Evolutionary conservation across 2,797 vertebrate species (phyloP).

Genomic region (Balearica regulorum): DNA sequence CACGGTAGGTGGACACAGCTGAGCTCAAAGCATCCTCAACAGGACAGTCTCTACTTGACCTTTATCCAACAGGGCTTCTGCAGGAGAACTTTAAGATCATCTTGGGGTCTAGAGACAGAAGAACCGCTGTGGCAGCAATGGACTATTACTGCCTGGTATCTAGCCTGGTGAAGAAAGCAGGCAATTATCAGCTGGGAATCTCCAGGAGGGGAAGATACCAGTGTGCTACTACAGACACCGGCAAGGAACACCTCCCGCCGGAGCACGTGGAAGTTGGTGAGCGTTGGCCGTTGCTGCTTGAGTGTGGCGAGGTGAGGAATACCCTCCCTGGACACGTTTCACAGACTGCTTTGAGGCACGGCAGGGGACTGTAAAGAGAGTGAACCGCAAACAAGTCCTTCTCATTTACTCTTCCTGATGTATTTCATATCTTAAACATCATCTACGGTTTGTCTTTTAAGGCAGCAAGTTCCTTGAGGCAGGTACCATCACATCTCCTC

Average conservation of each 20-base stretch:
- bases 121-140: not conserved
- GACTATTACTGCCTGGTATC: not conserved
- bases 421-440: not conserved
- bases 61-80: not conserved
- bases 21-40: not conserved
- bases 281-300: not conserved
- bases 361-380: not conserved
- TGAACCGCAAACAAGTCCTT: not conserved
- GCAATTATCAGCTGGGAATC: too few relatives aligned
- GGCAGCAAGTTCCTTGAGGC: not conserved
- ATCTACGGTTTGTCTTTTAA: not conserved
- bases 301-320: not conserved
- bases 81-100: not conserved
- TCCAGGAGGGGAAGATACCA: accelerated
- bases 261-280: not conserved
- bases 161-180: too few relatives aligned
- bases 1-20: accelerated
- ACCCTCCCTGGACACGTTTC: accelerated
- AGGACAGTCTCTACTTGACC: not conserved
- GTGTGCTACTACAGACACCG: not conserved
- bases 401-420: not conserved
- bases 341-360: not conserved
- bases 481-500: not conserved
- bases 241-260: not conserved
- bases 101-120: not conserved